A percentile compares a stretch with the other conserved stretches of the same genome.
Evolutionary conservation across 53 echinoderm and acorn worm species (phyloP).

Genomic region (Holothuria leucospilota): DNA sequence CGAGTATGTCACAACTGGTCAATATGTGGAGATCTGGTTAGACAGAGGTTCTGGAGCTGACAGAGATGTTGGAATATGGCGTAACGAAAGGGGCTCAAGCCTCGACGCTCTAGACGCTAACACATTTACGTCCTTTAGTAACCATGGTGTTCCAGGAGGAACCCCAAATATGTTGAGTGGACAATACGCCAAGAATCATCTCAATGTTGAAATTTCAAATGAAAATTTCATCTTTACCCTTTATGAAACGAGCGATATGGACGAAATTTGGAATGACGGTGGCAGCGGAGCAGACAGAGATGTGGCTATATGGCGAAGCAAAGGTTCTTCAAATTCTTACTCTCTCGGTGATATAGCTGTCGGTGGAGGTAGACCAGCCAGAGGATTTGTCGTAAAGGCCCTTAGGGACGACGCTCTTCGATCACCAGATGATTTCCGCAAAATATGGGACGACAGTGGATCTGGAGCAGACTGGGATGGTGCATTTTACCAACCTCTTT

Average conservation of each 20-base stretch:
- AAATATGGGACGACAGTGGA: constrained; percentile 11
- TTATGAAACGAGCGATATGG: not conserved
- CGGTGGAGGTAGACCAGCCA: not conserved
- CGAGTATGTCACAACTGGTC: not conserved
- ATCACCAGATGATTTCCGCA: not conserved
- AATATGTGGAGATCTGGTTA: constrained; percentile 16
- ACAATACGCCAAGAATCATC: constrained; percentile 1
- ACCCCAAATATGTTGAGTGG: not conserved
- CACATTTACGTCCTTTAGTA: constrained; percentile 8
- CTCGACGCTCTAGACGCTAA: not conserved
- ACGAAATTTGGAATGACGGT: constrained; percentile 33
- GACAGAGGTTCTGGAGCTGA: constrained; percentile 33
- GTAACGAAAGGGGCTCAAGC: not conserved
- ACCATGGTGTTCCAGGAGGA: not conserved
- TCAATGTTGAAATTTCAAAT: too few species aligned
- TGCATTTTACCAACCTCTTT: not conserved
- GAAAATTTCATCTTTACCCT: not conserved
- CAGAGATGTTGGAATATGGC: constrained; percentile 3
- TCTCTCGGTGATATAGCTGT: constrained; percentile 23
- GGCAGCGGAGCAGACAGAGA: not conserved
- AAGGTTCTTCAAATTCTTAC: not conserved
- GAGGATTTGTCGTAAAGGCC: not conserved
- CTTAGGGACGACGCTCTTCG: not conserved
- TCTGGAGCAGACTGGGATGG: constrained; percentile 8
- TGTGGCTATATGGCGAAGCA: constrained; percentile 19